Evolutionary conservation across 2,888 invertebrate genomes (phyloP).

Genomic region (Lasioglossum morio): DNA sequence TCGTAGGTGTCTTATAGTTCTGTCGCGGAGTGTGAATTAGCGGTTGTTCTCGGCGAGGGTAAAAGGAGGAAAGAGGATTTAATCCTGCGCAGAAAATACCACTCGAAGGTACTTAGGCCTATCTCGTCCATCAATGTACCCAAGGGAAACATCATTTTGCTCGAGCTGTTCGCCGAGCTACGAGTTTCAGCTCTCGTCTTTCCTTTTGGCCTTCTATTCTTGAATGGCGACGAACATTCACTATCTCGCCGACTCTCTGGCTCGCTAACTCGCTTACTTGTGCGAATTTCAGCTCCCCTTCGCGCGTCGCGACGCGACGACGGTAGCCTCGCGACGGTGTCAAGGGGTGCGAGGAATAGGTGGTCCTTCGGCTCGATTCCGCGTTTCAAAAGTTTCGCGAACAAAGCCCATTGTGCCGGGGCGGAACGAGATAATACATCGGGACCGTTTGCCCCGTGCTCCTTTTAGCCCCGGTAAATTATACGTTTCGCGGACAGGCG

Average conservation of each 20-base stretch:
- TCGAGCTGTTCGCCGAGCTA: slow-evolving; percentile 21
- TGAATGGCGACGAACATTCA: slow-evolving; percentile 31
- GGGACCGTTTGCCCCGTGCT: slow-evolving; percentile 50
- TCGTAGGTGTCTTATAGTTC: slow-evolving; percentile 4
- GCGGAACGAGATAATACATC: slow-evolving; percentile 68
- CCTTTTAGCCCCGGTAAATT: slow-evolving; percentile 61
- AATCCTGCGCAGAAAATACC: slow-evolving; percentile 16
- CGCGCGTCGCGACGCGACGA: background rate
- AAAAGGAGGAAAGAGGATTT: background rate
- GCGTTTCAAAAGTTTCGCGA: slow-evolving; percentile 67
- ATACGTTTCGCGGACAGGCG: slow-evolving; percentile 60
- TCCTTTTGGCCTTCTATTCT: slow-evolving; percentile 61
- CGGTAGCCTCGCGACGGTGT: background rate
- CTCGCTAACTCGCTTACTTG: slow-evolving; percentile 8
- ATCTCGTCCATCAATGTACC: slow-evolving; percentile 32
- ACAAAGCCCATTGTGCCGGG: slow-evolving; percentile 70
- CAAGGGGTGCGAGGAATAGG: slow-evolving; percentile 53
- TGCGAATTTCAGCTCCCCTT: slow-evolving; percentile 38
- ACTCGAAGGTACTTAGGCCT: slow-evolving; percentile 25
- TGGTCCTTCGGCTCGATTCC: slow-evolving; percentile 67
- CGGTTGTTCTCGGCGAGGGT: background rate
- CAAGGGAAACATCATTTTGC: slow-evolving; percentile 43
- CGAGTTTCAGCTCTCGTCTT: slow-evolving; percentile 2
- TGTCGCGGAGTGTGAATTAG: background rate
- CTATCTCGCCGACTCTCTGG: background rate